Percentiles rank a stretch among this genome's conserved stretches.
Conservation (phyloP, 2,113 vertebrate species). For the Pholis gunnellus region DNA sequence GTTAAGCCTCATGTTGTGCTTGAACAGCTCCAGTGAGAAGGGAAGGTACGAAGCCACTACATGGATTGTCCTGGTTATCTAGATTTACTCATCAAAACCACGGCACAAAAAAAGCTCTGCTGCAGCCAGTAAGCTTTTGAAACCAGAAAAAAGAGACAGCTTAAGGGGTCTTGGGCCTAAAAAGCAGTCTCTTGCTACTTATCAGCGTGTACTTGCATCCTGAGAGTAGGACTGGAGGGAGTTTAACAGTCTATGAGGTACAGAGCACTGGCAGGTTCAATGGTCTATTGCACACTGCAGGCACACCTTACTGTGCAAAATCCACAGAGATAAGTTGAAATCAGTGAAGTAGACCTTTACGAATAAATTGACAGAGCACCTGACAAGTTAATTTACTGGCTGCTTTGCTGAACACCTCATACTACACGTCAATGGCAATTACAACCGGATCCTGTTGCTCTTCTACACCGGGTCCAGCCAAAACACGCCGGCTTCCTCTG, state of each 20-base stretch:
- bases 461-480: slow-evolving; percentile 52
- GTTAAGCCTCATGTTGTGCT: neutral
- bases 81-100: slow-evolving; percentile 26
- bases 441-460: slow-evolving; percentile 47
- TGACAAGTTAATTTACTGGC: slow-evolving; percentile 19
- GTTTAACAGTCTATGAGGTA: slow-evolving; percentile 5
- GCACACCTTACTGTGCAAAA: neutral
- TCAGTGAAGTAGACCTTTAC: neutral
- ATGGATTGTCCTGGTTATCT: slow-evolving; percentile 14
- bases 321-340: slow-evolving; percentile 16
- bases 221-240: slow-evolving; percentile 19
- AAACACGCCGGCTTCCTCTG: slow-evolving; percentile 57
- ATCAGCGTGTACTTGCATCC: slow-evolving; percentile 54
- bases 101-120: neutral
- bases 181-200: slow-evolving; percentile 40
- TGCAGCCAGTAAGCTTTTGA: slow-evolving; percentile 11
- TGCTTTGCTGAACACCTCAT: slow-evolving; percentile 26
- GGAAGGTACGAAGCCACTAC: neutral
- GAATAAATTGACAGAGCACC: slow-evolving; percentile 1
- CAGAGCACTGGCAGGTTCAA: slow-evolving; percentile 13
- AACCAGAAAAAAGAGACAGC: slow-evolving; percentile 10
- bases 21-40: slow-evolving; percentile 4
- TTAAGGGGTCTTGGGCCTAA: slow-evolving; percentile 3
- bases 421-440: slow-evolving; percentile 58
- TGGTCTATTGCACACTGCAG: neutral